Evolutionary conservation across 2,797 vertebrate genomes (phyloP).

Genomic region (Parambassis ranga): DNA sequence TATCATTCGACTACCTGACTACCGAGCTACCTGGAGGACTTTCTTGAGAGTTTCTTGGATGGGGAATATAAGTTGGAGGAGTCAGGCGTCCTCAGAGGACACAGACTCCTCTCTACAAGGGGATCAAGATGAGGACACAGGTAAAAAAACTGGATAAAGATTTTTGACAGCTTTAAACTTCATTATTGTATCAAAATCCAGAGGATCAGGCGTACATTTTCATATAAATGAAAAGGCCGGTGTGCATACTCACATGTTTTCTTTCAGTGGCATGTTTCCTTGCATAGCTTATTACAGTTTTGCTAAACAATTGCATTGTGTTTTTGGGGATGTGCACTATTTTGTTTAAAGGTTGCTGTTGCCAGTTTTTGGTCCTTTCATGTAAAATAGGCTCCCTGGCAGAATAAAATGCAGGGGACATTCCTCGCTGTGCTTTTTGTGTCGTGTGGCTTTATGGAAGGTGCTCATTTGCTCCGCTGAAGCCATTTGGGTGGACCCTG

Average conservation of each 20-base stretch:
- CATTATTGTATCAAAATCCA: background rate
- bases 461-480: constrained; percentile 75
- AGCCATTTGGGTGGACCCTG: constrained; percentile 72
- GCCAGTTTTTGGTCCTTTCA: constrained; percentile 52
- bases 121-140: constrained; percentile 73
- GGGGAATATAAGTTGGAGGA: constrained; percentile 80
- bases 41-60: constrained; percentile 62
- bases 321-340: constrained; percentile 5
- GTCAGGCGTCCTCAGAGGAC: constrained; percentile 70
- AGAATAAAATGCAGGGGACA: constrained; percentile 73
- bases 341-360: constrained; percentile 41
- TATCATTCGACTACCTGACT: too few species aligned
- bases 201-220: background rate
- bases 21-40: constrained; percentile 44
- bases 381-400: constrained; percentile 64
- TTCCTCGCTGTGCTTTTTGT: constrained; percentile 79
- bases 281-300: background rate
- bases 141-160: constrained; percentile 54
- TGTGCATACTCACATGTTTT: background rate
- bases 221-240: constrained; percentile 2
- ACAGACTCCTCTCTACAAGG: constrained; percentile 66
- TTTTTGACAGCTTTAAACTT: background rate
- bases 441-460: constrained; percentile 83
- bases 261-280: background rate
- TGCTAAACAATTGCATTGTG: constrained; percentile 6